These are phyloP conservation scores for Sphaeramia orbicularis DNA, from an alignment of 2,797 vertebrate species.

Conservation along the genomic window DNA sequence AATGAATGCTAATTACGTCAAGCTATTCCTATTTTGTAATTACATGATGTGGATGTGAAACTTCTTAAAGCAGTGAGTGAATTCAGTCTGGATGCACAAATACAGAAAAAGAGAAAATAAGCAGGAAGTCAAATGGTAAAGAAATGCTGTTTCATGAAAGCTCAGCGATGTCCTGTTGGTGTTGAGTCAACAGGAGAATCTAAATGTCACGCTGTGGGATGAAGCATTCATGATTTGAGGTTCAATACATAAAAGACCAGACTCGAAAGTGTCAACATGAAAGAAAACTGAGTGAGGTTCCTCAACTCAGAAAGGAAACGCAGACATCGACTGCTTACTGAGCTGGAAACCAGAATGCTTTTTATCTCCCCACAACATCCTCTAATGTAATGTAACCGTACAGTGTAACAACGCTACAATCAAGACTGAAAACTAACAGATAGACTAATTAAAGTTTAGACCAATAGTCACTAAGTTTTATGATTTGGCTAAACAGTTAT, in stretches of 20 bases:
- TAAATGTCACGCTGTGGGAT: conserved; percentile 33
- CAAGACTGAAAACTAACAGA: background rate
- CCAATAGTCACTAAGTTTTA: too few relatives aligned
- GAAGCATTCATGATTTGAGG: background rate
- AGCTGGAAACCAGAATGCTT: conserved; percentile 17
- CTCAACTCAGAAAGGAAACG: conserved; percentile 16
- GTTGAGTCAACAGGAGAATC: conserved; percentile 23
- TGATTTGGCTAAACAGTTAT: too few relatives aligned
- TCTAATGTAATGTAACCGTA: background rate
- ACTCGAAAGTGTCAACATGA: conserved; percentile 25
- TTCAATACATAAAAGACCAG: conserved; percentile 12
- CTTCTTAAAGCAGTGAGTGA: background rate
- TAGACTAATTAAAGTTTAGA: background rate
- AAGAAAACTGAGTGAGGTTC: conserved; percentile 12
- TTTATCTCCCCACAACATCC: background rate
- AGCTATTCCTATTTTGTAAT: background rate
- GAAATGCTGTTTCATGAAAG: background rate
- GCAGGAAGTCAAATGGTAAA: conserved; percentile 18
- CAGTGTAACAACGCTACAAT: conserved; percentile 38
- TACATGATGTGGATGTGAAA: background rate
- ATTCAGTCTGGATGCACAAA: background rate
- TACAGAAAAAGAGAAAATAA: background rate
- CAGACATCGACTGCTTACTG: background rate
- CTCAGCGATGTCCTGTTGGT: background rate
- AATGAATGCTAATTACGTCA: too few relatives aligned